Base-by-base conservation (phyloP, 2,113 vertebrate genomes). In the Daubentonia madagascariensis region DNA sequence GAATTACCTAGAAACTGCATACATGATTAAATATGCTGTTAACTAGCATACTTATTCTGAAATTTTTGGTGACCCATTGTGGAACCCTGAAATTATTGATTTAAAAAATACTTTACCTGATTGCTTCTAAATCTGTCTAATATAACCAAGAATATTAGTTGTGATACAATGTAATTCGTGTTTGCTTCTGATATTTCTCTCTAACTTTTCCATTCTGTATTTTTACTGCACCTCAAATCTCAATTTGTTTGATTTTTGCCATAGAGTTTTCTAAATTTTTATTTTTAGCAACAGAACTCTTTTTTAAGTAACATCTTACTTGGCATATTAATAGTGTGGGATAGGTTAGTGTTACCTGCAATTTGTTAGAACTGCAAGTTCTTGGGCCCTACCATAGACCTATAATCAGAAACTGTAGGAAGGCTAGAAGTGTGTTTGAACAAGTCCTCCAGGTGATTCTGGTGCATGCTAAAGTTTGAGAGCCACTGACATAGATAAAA, bases 161-260 rank as follows among this genome's bases (percentile, higher is more conserved):
- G 54, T 76, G 65, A 83, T 85, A 16, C 4, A 40, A 2, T 73
- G 12, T 17, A 35, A 9, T 84, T 90, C 22, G 43, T 63, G 35
- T 94, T 96, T 87, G 61, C 61, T 92, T 96, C 86, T 85, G 59
- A 11, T 85, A 40, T 13, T 91, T 52, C 50, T 79, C 50, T 85
- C 18, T 72, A 6, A 32, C 22, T 76, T 85, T 95, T 48, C 17
- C 9, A 79, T 85, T 76, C 50, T 93, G 0, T 50, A 8, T 89
- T 93, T n/a, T 92, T 79, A 84, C 0, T 83, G 35, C 4, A 78
- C 28, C 25, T 96, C 52, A 85, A 43, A 89, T 93, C 65, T 95
- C 5, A 17, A 52, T 43, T 94, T 96, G 85, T 81, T 91, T 63
- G 75, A 70, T 89, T 96, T 92, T 40, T 92, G 78, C 54, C 28